These are phyloP conservation scores for Heliconius melpomene DNA, from an alignment of 1,140 invertebrate species.

Conservation along the genomic window DNA sequence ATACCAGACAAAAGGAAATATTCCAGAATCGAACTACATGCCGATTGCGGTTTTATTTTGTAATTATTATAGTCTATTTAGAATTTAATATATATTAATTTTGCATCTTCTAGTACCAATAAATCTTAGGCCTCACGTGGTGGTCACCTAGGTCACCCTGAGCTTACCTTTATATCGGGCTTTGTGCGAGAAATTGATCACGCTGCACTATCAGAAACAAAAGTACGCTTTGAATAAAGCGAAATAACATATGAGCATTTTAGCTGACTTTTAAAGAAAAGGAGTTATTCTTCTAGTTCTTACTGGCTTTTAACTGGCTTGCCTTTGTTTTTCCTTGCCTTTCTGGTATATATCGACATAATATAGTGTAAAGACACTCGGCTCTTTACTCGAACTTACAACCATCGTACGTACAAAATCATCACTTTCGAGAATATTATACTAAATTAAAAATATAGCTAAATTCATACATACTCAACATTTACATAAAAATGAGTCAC, in stretches of 20 bases:
- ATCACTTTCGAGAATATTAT: no score
- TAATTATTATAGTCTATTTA: no score
- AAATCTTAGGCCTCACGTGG: constrained; percentile 40
- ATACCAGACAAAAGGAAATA: no score
- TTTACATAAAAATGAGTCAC: constrained; percentile 3
- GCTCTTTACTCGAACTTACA: background rate
- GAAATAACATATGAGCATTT: background rate
- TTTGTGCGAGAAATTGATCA: constrained; percentile 38
- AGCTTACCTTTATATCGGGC: constrained; percentile 32
- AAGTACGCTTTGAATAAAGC: constrained; percentile 3
- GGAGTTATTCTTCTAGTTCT: background rate
- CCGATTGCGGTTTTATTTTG: no score
- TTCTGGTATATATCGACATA: no score
- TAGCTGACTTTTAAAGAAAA: background rate
- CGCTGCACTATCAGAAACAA: constrained; percentile 31
- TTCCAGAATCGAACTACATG: no score
- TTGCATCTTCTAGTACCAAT: constrained; percentile 34
- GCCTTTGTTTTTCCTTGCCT: no score
- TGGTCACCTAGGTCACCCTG: constrained; percentile 41
- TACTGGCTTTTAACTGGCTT: background rate
- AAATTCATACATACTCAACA: background rate
- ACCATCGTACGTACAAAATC: no score
- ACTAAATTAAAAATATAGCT: background rate
- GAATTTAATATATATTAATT: background rate
- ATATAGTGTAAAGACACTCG: background rate